Conservation (phyloP, 2,888 invertebrate genomes). For the Nomada ruficornis region DNA sequence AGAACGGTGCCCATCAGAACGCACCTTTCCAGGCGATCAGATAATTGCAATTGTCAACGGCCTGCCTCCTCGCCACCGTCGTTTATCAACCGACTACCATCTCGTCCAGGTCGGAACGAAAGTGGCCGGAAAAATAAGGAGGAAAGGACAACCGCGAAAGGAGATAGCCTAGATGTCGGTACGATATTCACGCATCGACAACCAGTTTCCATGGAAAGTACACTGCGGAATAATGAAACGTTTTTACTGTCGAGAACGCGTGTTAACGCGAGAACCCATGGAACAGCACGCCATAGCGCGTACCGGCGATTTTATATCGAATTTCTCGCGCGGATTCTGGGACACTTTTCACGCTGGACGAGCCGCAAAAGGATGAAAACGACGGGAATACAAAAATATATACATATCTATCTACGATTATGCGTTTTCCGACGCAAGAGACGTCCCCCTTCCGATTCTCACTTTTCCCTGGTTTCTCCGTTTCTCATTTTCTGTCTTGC, state of each 20-base stretch:
- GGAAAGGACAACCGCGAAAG: constrained; percentile 37
- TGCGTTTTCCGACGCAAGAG: not conserved
- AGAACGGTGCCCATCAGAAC: too few relatives aligned
- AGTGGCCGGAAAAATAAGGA: constrained; percentile 45
- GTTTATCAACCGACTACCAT: not conserved
- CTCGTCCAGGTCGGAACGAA: constrained; percentile 40
- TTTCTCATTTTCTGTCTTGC: not conserved
- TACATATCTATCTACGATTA: not conserved
- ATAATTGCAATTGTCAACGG: not conserved
- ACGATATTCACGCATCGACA: constrained; percentile 57
- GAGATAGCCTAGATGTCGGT: constrained; percentile 57
- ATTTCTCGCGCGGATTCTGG: constrained; percentile 47
- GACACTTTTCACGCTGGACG: constrained; percentile 48
- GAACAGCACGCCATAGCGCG: not conserved
- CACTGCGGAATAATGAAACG: constrained; percentile 47
- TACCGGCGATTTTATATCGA: constrained; percentile 6
- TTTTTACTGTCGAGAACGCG: constrained; percentile 49
- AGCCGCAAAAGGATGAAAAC: not conserved
- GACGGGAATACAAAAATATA: not conserved
- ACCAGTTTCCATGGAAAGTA: constrained; percentile 69
- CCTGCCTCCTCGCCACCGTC: not conserved
- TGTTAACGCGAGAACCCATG: constrained; percentile 24
- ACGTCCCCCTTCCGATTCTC: not conserved
- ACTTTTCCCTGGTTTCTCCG: constrained; percentile 19
- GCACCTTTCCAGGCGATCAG: too few relatives aligned